Conservation (phyloP, 2,888 invertebrate genomes). For the Acutogordius australiensis region DNA sequence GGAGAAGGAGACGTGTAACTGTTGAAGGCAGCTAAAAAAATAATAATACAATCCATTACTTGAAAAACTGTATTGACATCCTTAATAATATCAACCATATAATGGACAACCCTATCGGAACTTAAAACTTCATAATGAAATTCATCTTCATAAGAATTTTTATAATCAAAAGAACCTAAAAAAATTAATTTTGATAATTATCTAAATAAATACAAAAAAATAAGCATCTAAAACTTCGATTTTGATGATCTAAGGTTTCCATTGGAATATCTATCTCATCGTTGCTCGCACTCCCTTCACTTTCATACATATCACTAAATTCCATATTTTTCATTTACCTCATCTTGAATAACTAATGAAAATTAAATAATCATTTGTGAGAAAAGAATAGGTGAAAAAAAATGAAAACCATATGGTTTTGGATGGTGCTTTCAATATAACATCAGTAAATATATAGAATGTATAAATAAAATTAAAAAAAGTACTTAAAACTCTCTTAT, state of each 20-base stretch:
- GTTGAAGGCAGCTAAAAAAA: slow-evolving; percentile 26
- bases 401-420: no score
- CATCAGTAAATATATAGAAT: no score
- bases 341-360: no score
- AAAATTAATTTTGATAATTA: no score
- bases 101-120: slow-evolving; percentile 77
- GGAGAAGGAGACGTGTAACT: slow-evolving; percentile 60
- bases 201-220: no score
- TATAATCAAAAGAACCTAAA: not conserved
- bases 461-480: no score
- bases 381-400: no score
- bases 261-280: slow-evolving; percentile 10
- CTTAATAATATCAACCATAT: slow-evolving; percentile 84
- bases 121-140: slow-evolving; percentile 72
- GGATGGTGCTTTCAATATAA: no score
- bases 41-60: slow-evolving; percentile 28
- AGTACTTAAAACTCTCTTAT: no score
- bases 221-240: not conserved
- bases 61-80: slow-evolving; percentile 82
- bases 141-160: slow-evolving; percentile 34
- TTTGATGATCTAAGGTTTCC: not conserved
- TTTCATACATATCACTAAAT: slow-evolving; percentile 7
- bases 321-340: no score
- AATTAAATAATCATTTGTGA: no score
- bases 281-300: not conserved